Evolutionary conservation across 2,888 invertebrate species (phyloP), one percentile per base, ranked within the genome.

Genomic region (Pterostichus niger): DNA sequence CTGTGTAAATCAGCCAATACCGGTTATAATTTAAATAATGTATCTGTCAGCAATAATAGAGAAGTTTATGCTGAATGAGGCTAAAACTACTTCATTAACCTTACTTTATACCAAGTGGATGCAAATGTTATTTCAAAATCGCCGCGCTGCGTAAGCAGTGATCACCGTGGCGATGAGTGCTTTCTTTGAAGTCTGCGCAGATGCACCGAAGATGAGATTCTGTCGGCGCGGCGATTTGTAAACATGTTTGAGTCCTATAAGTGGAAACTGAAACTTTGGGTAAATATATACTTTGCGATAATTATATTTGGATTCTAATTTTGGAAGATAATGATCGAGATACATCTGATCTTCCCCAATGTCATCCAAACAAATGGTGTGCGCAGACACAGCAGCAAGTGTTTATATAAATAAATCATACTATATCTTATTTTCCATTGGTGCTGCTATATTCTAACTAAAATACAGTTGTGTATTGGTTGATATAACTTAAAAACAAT

Each of bases 11-110:
- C 76, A 54, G 54, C 52, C 35, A 54, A 54, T 78, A 59, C 77
- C 49, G 40, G 56, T 78, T 78, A 59, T 35, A 78, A 61, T 44
- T 78, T 78, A 78, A 61, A 78, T 78, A 78, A 78, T 78, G 78
- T 59, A 78, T 78, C 59, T 78, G 78, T 78, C 78, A 11, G 33
- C 59, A 78, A 78, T 78, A 78, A 78, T 78, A 61, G 78, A 61
- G 33, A 59, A 78, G 78, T 78, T 15, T 59, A 33, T 78, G 46
- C 31, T 78, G 61, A 78, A 61, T 78, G 46, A 78, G 59, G 31
- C 78, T 78, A 46, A 75, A 78, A 61, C 31, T 78, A 59, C 59
- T 78, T 56, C 78, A 78, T 78, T 78, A 78, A 59, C 61, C 44
- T 64, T 64, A 35, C 64, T 64, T 64, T 35, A 64, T 64, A 17